Base-by-base conservation (phyloP, 1,140 invertebrate species). In the Parapsyche elsis region DNA sequence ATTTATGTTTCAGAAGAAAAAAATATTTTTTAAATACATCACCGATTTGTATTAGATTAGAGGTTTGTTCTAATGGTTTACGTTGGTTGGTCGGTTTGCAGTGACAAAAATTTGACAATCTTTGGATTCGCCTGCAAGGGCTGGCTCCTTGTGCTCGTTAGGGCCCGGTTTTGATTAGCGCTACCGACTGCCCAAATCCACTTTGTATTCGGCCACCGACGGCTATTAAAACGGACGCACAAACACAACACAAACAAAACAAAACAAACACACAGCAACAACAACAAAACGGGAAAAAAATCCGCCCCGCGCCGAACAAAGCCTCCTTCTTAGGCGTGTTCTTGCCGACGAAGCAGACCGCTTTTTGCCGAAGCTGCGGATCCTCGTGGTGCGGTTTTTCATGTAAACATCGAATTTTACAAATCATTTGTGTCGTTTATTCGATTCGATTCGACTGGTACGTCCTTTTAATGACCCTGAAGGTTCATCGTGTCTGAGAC, bases 121-220 rank as follows among this genome's bases (percentile, higher is more conserved):
- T 53, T 16, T 14, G 30, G 30, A 7, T 38, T 38, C 2, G 30
- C 30, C 2, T 4, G 30, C 2, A 38, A 38, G 30, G 71, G 23
- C 38, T 26, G 44, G 73, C 46, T 57, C 12, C 19, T 46, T 71
- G 57, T 16, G 81, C 81, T 81, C 81, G 81, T 81, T 81, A 81
- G 77, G 59, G 38, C 61, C 38, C 38, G 59, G 73, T 82, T 82
- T 82, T 82, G 81, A 82, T 82, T 82, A 80, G 78, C 79, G 77
- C 74, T 77, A 79, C 75, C 78, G 71, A 70, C 74, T 71, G 75
- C 57, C 75, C 44, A 78, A 79, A 81, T 81, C 80, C 74, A 78
- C 82, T 83, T 83, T 83, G 82, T 83, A 81, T 83, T 83, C 82
- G 79, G 49, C 44, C 79, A 73, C 64, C 38, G 79, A 70, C 76